Evolutionary conservation across 1,140 invertebrate genomes (phyloP), one percentile per base, ranked within the genome.

Genomic region (Triops longicaudatus): DNA sequence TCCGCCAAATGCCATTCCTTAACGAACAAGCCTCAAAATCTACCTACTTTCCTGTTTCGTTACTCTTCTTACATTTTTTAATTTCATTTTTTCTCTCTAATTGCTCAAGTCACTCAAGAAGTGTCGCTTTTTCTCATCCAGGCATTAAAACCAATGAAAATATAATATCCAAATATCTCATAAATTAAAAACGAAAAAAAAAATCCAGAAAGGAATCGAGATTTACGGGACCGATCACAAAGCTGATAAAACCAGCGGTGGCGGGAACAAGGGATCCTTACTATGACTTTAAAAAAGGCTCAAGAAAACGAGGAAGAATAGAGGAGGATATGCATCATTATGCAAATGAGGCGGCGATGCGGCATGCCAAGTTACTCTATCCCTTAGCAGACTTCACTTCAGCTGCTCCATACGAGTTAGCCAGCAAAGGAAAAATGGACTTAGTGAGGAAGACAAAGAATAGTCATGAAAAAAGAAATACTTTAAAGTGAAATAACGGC

Each of bases 241-340:
- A 63, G 50, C 50, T 63, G 50, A 63, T 63, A 63, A 63, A 63
- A 63, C 14, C n/a, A 63, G 50, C 50, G 50, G 50, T 63, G 50
- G 50, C 50, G 50, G 50, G 50, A 63, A 63, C 31, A 37, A 37
- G 31, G 31, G 31, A 37, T 37, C 31, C 31, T 37, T 37, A 37
- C 31, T 37, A 37, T 37, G 31, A 7, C 2, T 37, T 37, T 12
- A 63, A 63, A 63, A 63, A 63, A 63, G 22, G 22, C 17, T 63
- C 0, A 63, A 22, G 50, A 63, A 63, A n/a, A 37, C 2, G 31
- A 37, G 31, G 31, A 63, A 63, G 50, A 63, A 63, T 63, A 63
- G 50, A 63, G 50, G 14, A 42, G 37, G 74, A 75, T 27, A 75
- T 75, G 74, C 74, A 75, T 75, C 74, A 75, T 75, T 75, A 75